phyloP scores from a whole-genome alignment of 2,888 invertebrate species.

The Drosophila histrio region DNA sequence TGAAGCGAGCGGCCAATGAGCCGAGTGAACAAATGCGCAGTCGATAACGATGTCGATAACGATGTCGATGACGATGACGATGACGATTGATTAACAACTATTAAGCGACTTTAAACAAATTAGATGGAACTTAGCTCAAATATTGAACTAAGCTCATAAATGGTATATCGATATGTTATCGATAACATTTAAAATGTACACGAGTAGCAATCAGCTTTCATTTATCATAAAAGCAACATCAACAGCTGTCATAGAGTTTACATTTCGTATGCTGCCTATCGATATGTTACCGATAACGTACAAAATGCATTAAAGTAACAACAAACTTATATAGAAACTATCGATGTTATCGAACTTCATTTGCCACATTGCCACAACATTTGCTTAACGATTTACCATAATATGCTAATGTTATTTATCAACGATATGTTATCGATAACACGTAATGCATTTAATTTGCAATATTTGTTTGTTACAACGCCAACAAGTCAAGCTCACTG shows the following conservation, averaged over 20 bases:
- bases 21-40: slow-evolving; percentile 51
- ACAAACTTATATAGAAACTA: too few species aligned
- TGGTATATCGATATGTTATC: neutral
- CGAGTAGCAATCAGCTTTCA: neutral
- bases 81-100: slow-evolving; percentile 2
- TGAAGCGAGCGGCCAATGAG: slow-evolving; percentile 62
- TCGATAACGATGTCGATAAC: slow-evolving; percentile 42
- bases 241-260: neutral
- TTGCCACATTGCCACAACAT: too few species aligned
- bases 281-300: neutral
- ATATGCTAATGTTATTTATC: neutral
- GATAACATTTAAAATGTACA: neutral
- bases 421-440: slow-evolving; percentile 21
- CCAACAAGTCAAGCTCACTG: neutral
- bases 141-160: neutral
- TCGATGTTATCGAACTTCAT: too few species aligned
- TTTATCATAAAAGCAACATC: neutral
- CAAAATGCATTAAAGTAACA: neutral
- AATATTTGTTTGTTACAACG: neutral
- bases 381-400: too few species aligned
- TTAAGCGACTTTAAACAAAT: neutral
- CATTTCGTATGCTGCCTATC: neutral
- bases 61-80: slow-evolving; percentile 22
- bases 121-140: neutral
- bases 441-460: neutral